Evolutionary conservation across 2,888 invertebrate species (phyloP), one percentile per base, ranked within the genome.

Genomic region (Nebria brevicollis): DNA sequence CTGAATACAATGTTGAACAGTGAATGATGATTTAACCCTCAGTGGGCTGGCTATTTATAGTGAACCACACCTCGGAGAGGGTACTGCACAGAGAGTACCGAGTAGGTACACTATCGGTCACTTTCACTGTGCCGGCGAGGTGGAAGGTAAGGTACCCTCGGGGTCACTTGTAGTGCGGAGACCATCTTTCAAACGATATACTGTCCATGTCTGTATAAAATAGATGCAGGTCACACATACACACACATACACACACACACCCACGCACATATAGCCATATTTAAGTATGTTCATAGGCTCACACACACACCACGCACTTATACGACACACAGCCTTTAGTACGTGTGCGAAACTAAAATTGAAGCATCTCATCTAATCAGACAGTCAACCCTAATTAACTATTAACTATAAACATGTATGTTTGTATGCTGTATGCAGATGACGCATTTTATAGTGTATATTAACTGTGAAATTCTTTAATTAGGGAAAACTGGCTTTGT

Each of bases 61-160:
- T 42, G 66, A 72, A 77, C 81, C 81, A 81, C 81, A 81, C 81
- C 81, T 81, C 72, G 81, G 81, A 72, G 77, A 81, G 81, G 81
- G 80, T 80, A 80, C 68, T 54, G 75, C 66, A 42, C 64, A 43
- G 26, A 43, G 4, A 41, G 73, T 73, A 43, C 80, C 15, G 80
- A 75, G 54, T 54, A 11, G 75, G 66, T 80, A 75, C 64, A 74
- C 74, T 54, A 54, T 79, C 78, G 78, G 68, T 75, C 75, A 81
- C 81, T 81, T 81, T 81, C 81, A 81, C 81, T 75, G 73, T 75
- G 73, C 54, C 75, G 54, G 8, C 8, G 54, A 54, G 54, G 54
- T 54, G 54, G 54, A 54, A 54, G 54, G 54, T 54, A 54, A 54
- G 8, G 54, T 8, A 54, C 54, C 54, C 75, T 34, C 11, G 81